phyloP scores from a whole-genome alignment of 2,113 vertebrate genomes.

The Ancistrus triradiatus region DNA sequence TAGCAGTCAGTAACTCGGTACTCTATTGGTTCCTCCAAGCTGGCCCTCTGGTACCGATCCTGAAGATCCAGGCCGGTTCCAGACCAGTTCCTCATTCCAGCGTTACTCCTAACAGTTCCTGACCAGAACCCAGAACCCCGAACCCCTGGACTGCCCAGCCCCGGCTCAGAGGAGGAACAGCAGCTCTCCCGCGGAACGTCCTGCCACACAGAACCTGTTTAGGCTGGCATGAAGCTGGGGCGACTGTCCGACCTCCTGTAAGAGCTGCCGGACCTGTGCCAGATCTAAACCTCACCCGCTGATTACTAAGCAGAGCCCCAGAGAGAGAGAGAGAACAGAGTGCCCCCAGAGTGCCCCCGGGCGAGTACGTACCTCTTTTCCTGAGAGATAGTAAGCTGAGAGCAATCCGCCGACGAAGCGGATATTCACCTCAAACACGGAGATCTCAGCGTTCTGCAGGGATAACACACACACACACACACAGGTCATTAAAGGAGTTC shows the following conservation, averaged over 20 bases:
- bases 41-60: no score
- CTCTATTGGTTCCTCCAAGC: no score
- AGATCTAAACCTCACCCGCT: conserved; percentile 39
- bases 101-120: no score
- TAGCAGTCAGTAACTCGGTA: no score
- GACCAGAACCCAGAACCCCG: no score
- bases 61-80: no score
- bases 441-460: conserved; percentile 89
- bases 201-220: no score
- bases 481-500: not conserved
- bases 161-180: no score
- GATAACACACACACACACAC: no score
- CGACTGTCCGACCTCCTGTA: conserved; percentile 18
- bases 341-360: not conserved
- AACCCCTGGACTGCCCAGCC: no score
- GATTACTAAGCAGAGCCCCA: conserved; percentile 29
- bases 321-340: not conserved
- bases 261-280: conserved; percentile 32
- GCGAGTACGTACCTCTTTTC: conserved; percentile 85
- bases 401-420: conserved; percentile 95
- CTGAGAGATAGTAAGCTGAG: conserved; percentile 95
- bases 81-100: no score
- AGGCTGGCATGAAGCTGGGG: conserved; percentile 36
- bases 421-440: conserved; percentile 98
- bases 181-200: no score